phyloP scores from a whole-genome alignment of 2,797 vertebrate species.

The Orientallactaga sibirica region DNA sequence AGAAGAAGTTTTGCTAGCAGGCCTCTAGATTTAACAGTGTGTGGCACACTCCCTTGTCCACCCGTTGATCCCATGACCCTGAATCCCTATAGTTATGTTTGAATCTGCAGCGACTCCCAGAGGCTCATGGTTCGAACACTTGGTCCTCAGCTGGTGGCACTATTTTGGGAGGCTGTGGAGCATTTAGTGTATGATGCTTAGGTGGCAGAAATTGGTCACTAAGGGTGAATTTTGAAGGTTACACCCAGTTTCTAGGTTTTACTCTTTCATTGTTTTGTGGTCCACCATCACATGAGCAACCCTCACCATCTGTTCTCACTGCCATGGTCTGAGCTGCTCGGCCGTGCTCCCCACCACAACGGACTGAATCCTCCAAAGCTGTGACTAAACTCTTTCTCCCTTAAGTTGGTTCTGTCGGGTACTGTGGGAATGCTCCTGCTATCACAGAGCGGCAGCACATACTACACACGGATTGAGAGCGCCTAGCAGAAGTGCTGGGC shows the following conservation, averaged over 20 bases:
- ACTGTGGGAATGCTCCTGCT: background rate
- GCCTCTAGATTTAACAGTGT: background rate
- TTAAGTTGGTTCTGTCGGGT: background rate
- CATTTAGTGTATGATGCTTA: background rate
- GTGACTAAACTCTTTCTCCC: background rate
- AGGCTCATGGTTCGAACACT: background rate
- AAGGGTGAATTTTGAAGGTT: background rate
- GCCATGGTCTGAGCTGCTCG: background rate
- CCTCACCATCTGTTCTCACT: background rate
- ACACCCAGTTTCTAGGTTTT: background rate
- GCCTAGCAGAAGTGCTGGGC: too few relatives aligned
- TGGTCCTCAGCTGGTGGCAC: background rate
- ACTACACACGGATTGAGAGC: too few relatives aligned
- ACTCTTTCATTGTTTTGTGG: background rate
- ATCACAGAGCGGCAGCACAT: background rate
- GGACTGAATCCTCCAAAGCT: background rate
- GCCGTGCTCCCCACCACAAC: background rate
- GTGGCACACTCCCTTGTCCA: accelerated
- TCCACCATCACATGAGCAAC: background rate
- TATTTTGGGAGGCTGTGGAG: too few relatives aligned
- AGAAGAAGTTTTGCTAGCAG: background rate
- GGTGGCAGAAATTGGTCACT: too few relatives aligned
- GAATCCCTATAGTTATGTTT: background rate
- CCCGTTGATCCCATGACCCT: background rate
- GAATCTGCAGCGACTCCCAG: background rate